Evolutionary conservation across 2,888 invertebrate species (phyloP).

Genomic region (Deilephila porcellus): DNA sequence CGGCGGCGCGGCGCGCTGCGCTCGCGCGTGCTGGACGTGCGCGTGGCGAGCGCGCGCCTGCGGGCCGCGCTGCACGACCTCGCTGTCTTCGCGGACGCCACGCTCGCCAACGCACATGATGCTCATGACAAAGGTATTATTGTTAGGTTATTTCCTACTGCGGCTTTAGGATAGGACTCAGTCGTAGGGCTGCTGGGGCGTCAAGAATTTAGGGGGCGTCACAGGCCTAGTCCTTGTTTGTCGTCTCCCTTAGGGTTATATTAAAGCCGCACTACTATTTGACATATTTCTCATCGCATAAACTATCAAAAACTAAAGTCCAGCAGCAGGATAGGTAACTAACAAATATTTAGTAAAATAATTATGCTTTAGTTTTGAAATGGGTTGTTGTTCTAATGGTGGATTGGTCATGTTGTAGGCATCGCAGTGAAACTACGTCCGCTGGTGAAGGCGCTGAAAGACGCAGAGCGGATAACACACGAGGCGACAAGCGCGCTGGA

Average conservation of each 20-base stretch:
- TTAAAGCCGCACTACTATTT: too few relatives aligned
- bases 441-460: slow-evolving; percentile 91
- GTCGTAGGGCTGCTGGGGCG: too few relatives aligned
- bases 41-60: slow-evolving; percentile 90
- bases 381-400: background rate
- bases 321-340: too few relatives aligned
- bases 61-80: slow-evolving; percentile 93
- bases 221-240: too few relatives aligned
- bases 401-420: slow-evolving; percentile 57
- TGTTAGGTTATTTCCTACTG: background rate
- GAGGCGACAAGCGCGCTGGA: slow-evolving; percentile 91
- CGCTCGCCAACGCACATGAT: slow-evolving; percentile 93
- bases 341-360: background rate
- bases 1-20: slow-evolving; percentile 91
- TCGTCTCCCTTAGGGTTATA: too few relatives aligned
- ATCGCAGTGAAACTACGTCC: slow-evolving; percentile 90
- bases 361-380: background rate
- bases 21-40: slow-evolving; percentile 91
- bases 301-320: too few relatives aligned
- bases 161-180: too few relatives aligned
- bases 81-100: slow-evolving; percentile 94
- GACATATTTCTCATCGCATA: too few relatives aligned
- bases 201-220: too few relatives aligned
- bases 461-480: slow-evolving; percentile 91
- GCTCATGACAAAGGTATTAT: slow-evolving; percentile 90